These are phyloP conservation scores for Pteropus alecto DNA, from an alignment of 2,113 vertebrate species.

Conservation along the genomic window DNA sequence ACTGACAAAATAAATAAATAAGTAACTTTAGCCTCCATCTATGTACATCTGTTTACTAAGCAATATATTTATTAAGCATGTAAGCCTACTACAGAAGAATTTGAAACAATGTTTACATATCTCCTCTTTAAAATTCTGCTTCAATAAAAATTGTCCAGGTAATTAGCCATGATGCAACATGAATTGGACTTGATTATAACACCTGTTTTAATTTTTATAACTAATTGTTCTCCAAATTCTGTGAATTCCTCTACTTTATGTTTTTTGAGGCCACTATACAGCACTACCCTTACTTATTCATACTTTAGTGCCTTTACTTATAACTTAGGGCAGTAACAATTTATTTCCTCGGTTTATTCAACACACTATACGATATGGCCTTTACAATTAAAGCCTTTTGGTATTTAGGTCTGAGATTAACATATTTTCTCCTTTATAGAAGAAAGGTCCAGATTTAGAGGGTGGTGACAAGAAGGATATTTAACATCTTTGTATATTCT, in stretches of 20 bases:
- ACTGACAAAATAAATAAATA: not conserved
- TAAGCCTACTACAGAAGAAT: not conserved
- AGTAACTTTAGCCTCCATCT: not conserved
- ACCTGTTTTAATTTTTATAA: not conserved
- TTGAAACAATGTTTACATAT: not conserved
- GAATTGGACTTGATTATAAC: not conserved
- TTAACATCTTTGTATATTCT: not conserved
- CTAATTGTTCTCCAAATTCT: not conserved
- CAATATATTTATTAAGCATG: not conserved
- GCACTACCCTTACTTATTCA: not conserved
- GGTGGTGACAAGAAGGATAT: not conserved
- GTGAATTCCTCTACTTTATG: not conserved
- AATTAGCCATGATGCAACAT: not conserved
- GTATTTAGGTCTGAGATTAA: not conserved
- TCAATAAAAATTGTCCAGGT: not conserved
- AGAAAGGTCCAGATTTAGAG: not conserved
- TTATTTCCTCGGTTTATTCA: not conserved
- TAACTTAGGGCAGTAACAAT: not conserved
- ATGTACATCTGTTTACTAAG: not conserved
- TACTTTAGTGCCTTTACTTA: not conserved
- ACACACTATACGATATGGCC: not conserved
- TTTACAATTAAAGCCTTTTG: not conserved
- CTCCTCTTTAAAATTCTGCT: not conserved
- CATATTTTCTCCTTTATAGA: not conserved
- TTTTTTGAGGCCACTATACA: not conserved